Evolutionary conservation across 2,797 vertebrate species (phyloP).

Genomic region (Brachyalestes nurse): DNA sequence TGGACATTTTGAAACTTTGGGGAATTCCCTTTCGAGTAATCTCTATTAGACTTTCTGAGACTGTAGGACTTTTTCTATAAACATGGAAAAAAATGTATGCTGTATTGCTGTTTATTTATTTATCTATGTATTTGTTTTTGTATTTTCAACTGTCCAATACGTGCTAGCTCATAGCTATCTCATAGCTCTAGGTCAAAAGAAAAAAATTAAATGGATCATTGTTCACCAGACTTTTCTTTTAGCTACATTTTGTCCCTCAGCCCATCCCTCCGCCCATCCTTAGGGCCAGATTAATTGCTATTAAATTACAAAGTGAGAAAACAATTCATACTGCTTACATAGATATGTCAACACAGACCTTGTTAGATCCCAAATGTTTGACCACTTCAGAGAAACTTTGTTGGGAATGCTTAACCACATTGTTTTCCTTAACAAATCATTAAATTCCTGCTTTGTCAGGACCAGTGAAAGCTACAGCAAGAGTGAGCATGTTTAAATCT

Average conservation of each 20-base stretch:
- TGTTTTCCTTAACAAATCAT: conserved; percentile 41
- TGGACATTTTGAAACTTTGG: no score
- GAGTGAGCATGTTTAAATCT: conserved; percentile 40
- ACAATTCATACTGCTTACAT: neutral
- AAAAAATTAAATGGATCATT: neutral
- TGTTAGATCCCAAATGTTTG: neutral
- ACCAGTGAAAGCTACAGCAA: conserved; percentile 1
- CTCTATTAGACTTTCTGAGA: no score
- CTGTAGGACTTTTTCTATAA: no score
- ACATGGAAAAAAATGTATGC: no score
- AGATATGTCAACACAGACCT: conserved; percentile 4
- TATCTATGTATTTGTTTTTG: no score
- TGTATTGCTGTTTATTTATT: no score
- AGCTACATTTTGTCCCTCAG: neutral
- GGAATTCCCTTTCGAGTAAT: no score
- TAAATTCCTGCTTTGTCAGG: conserved; percentile 32
- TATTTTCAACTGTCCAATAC: neutral
- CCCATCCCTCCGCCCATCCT: neutral
- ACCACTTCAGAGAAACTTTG: conserved; percentile 2
- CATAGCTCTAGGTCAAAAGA: neutral
- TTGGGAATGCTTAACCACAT: conserved; percentile 32
- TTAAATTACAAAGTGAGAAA: neutral
- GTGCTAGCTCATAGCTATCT: neutral
- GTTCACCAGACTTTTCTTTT: neutral
- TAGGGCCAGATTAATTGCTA: neutral